Base-by-base conservation (phyloP, 2,797 vertebrate species). In the Amniataba percoides region DNA sequence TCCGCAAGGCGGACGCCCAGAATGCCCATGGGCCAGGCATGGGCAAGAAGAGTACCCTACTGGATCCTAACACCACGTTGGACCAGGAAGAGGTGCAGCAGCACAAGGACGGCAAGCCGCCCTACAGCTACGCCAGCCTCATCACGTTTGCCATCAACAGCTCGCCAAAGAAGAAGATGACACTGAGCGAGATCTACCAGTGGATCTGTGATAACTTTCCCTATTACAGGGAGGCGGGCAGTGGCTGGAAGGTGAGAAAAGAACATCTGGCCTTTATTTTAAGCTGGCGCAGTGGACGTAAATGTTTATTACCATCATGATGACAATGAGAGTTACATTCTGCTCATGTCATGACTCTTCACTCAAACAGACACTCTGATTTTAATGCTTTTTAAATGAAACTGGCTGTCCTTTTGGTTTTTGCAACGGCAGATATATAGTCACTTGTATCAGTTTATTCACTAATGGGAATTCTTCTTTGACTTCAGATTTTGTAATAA, bases 151-250 rank as follows among this genome's bases (percentile, higher is more conserved):
- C 97, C 85, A 98, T 98, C 95, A 98, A 97, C 94, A 97, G 96
- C 94, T 97, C 97, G 81, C 95, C 96, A 94, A 97, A 97, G 96
- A 98, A 97, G 95, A 97, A 97, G 94, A 98, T 98, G 97, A 98
- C 97, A 75, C 94, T 98, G 92, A 98, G 97, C 74, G 97, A 98
- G 93, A 98, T 98, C 94, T 98, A 98, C 90, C 97, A 98, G 94
- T 98, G 97, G 97, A 98, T 98, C 95, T 97, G 97, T 94, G 97
- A 98, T 94, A 98, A 98, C 93, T 98, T 98, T 80, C 97, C 97
- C 9, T 98, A 97, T 92, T 98, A 98, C 91, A 95, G 96, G 92
- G 97, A 98, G 92, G 97, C 97, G 48, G 97, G 97, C 93, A 98
- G 96, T 73, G 97, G 97, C 92, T 98, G 97, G 97, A 97, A 97